Conservation (phyloP, 2,113 vertebrate species). For the Scartelaos histophorus region DNA sequence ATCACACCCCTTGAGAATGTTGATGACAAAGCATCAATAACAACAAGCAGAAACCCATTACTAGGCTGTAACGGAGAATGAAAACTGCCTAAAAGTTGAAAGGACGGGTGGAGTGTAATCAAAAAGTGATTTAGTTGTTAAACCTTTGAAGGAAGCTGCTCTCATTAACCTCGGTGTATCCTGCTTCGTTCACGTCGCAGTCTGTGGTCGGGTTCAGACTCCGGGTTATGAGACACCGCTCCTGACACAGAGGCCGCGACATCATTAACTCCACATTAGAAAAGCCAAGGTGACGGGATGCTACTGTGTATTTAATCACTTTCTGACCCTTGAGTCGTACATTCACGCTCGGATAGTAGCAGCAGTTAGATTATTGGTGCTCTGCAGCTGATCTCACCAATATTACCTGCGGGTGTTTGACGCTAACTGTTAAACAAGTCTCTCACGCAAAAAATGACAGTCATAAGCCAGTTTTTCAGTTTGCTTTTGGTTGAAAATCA, state of each 20-base stretch:
- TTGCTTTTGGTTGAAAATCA: too few species aligned
- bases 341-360: neutral
- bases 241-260: neutral
- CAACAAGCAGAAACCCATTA: too few species aligned
- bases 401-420: too few species aligned
- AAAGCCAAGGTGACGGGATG: neutral
- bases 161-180: neutral
- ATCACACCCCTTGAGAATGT: too few species aligned
- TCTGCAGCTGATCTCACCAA: too few species aligned
- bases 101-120: neutral
- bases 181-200: neutral
- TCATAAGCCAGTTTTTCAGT: too few species aligned
- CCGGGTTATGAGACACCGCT: neutral
- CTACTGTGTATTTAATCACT: neutral
- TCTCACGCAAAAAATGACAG: too few species aligned
- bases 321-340: neutral
- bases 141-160: neutral
- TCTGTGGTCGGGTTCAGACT: neutral
- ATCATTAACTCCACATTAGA: slow-evolving; percentile 5
- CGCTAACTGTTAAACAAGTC: too few species aligned
- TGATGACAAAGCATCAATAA: too few species aligned
- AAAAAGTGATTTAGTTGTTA: neutral
- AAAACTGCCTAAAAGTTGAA: neutral
- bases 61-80: too few species aligned
- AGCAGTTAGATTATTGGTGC: neutral